Base-by-base conservation (phyloP, 2,888 invertebrate species). In the Elysia crispata region DNA sequence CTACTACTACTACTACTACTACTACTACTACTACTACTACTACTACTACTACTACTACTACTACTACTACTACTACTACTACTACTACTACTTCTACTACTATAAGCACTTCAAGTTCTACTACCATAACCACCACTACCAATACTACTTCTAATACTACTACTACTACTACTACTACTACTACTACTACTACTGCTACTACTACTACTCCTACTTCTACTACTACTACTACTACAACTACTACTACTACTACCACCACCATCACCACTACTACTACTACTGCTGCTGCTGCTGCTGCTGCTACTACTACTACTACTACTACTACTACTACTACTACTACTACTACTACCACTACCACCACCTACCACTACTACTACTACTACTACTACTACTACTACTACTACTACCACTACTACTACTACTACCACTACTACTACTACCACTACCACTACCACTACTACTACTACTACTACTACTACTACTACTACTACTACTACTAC, bases 1-100 rank as follows among this genome's bases (percentile, higher is more conserved):
- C 54, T 54, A 54, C 54, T 54, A 54, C 54, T 54, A 54, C 54
- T 54, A 54, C 54, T 54, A 54, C 54, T 54, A 54, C 54, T 54
- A 54, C 54, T 54, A 54, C 54, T 54, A 54, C 54, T 54, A 54
- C 54, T 54, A 54, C 54, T 54, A 54, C 54, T 54, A 54, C 54
- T 54, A 54, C 54, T 54, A 54, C 54, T 54, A 54, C 54, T 54
- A 54, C 54, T 54, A 54, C 54, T 54, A 54, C 54, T 54, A 54
- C 54, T 54, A 54, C 54, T 54, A 54, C 54, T 54, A 54, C 54
- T 20, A 54, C 54, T 20, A 54, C 54, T 20, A 54, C 54, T 54
- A 54, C 54, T 54, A 54, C 54, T 54, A 54, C 54, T 54, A 54
- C 54, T 20, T 15, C 54, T 54, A 54, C 54, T 54, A 54, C 54